Conservation (phyloP, 2,797 vertebrate genomes). For the Alcedo atthis region DNA sequence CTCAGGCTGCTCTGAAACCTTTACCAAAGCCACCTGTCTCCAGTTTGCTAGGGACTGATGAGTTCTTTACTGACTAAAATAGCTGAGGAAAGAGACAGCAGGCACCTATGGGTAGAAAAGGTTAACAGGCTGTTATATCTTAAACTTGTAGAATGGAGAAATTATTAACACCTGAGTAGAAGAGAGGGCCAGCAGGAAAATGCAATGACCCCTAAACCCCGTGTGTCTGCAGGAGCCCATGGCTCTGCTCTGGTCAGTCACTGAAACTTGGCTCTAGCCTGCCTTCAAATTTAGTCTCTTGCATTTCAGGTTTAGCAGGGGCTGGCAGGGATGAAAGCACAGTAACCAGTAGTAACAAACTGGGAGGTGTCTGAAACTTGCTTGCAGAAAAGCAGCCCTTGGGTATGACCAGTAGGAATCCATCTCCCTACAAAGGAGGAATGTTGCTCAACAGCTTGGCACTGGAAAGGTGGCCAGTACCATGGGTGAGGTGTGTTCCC, state of each 20-base stretch:
- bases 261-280: background rate
- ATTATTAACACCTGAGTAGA: background rate
- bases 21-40: background rate
- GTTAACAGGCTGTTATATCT: background rate
- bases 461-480: background rate
- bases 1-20: background rate
- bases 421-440: background rate
- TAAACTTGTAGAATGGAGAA: background rate
- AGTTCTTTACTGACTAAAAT: background rate
- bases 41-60: background rate
- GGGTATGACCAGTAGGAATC: background rate
- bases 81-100: background rate
- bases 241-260: background rate
- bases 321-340: background rate
- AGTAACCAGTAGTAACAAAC: background rate
- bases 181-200: background rate
- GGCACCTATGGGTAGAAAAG: background rate
- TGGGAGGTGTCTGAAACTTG: background rate
- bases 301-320: background rate
- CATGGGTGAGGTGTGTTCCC: conserved; percentile 48
- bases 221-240: background rate
- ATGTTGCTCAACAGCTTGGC: background rate
- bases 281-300: background rate
- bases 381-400: background rate
- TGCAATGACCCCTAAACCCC: background rate